These are phyloP conservation scores for Drosophila birchii DNA, from an alignment of 2,888 invertebrate genomes.

Conservation along the genomic window DNA sequence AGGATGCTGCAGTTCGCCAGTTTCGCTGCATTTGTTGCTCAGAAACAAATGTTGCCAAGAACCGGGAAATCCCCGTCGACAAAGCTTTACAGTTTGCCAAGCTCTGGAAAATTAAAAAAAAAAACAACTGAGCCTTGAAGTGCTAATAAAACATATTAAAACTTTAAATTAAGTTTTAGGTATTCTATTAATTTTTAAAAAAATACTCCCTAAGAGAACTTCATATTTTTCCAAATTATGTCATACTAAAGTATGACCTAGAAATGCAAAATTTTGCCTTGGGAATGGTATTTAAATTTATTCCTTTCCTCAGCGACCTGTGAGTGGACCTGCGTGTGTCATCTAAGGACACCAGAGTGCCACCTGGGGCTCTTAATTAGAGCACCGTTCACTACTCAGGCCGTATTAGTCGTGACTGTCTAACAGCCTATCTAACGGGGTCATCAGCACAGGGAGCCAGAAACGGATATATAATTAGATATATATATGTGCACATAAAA, in stretches of 20 bases:
- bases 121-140: background rate
- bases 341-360: slow-evolving; percentile 41
- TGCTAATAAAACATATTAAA: background rate
- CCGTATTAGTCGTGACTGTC: slow-evolving; percentile 47
- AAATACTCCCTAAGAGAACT: background rate
- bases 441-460: slow-evolving; percentile 43
- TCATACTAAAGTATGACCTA: background rate
- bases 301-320: slow-evolving; percentile 5
- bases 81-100: slow-evolving; percentile 51
- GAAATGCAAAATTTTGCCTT: background rate
- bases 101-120: background rate
- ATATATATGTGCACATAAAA: slow-evolving; percentile 4
- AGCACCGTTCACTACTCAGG: slow-evolving; percentile 43
- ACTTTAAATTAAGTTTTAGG: background rate
- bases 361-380: slow-evolving; percentile 60
- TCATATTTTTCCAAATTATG: background rate
- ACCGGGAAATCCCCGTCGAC: background rate
- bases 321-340: slow-evolving; percentile 44
- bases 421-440: slow-evolving; percentile 54
- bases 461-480: slow-evolving; percentile 24
- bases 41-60: slow-evolving; percentile 44
- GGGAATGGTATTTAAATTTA: background rate
- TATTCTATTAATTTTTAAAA: no score
- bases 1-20: slow-evolving; percentile 35
- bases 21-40: slow-evolving; percentile 52